These are phyloP conservation scores for Drosophila arawakana DNA, from an alignment of 1,140 invertebrate genomes.

Conservation along the genomic window DNA sequence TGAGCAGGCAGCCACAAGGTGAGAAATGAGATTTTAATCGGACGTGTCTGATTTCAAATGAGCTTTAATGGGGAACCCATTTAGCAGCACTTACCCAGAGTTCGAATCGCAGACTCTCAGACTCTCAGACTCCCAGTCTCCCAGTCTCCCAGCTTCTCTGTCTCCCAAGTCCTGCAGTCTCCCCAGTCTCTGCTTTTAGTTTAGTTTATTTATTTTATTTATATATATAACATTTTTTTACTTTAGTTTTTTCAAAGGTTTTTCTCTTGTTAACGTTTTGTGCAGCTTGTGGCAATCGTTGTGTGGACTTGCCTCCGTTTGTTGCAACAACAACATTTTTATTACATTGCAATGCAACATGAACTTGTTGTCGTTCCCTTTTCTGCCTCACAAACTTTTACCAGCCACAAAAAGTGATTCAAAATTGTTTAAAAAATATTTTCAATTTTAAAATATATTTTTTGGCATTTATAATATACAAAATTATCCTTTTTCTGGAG, in stretches of 20 bases:
- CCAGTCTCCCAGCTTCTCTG: constrained; percentile 1
- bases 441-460: neutral
- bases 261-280: constrained; percentile 38
- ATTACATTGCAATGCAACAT: constrained; percentile 32
- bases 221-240: constrained; percentile 10
- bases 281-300: constrained; percentile 18
- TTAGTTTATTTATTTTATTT: constrained; percentile 54
- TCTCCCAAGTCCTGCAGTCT: neutral
- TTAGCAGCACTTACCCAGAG: constrained; percentile 70
- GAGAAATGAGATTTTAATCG: constrained; percentile 85
- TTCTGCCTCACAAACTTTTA: neutral
- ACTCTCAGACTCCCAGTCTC: constrained; percentile 28
- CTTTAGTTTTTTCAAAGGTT: constrained; percentile 18
- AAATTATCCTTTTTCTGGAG: neutral
- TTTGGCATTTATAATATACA: neutral
- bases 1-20: constrained; percentile 79
- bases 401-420: neutral
- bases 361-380: constrained; percentile 1
- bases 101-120: constrained; percentile 32
- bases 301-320: constrained; percentile 5
- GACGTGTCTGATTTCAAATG: constrained; percentile 85
- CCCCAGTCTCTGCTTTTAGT: constrained; percentile 21
- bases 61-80: constrained; percentile 84
- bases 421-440: constrained; percentile 12
- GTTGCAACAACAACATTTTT: constrained; percentile 34